These are phyloP conservation scores for Thomomys bottae DNA, from an alignment of 2,113 vertebrate genomes.

Conservation along the genomic window DNA sequence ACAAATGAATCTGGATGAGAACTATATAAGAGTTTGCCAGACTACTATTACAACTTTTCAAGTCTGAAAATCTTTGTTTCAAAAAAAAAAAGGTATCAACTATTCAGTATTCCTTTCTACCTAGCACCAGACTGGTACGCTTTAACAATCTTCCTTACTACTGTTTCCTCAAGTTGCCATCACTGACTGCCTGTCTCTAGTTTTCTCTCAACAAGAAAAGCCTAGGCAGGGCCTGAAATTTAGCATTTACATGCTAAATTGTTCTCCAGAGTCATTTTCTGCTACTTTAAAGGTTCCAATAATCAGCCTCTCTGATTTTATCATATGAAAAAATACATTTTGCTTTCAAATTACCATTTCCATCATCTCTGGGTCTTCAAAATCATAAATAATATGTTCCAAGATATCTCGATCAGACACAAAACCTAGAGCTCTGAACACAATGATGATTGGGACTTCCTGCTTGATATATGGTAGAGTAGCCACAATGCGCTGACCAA, in stretches of 20 bases:
- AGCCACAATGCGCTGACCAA: constrained; percentile 98
- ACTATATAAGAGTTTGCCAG: neutral
- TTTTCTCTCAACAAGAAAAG: neutral
- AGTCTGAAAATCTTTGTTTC: constrained; percentile 15
- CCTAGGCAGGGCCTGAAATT: neutral
- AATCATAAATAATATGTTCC: constrained; percentile 99
- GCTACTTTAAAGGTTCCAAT: neutral
- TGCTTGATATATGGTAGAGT: constrained; percentile 98
- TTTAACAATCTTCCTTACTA: neutral
- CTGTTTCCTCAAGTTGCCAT: neutral
- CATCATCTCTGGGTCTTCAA: constrained; percentile 99
- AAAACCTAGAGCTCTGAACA: constrained; percentile 97
- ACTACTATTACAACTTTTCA: neutral
- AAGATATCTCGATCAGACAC: constrained; percentile 99
- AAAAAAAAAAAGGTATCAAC: neutral
- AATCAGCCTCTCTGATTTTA: neutral
- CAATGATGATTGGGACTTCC: constrained; percentile 99
- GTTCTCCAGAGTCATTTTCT: neutral
- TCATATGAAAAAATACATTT: constrained; percentile 18
- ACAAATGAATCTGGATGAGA: neutral
- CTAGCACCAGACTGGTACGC: neutral
- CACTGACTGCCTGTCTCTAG: neutral
- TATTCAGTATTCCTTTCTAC: neutral
- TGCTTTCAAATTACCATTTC: constrained; percentile 92
- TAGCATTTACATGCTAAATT: neutral